These are phyloP conservation scores for Xylota sylvarum DNA, from an alignment of 2,888 invertebrate genomes.

Conservation along the genomic window DNA sequence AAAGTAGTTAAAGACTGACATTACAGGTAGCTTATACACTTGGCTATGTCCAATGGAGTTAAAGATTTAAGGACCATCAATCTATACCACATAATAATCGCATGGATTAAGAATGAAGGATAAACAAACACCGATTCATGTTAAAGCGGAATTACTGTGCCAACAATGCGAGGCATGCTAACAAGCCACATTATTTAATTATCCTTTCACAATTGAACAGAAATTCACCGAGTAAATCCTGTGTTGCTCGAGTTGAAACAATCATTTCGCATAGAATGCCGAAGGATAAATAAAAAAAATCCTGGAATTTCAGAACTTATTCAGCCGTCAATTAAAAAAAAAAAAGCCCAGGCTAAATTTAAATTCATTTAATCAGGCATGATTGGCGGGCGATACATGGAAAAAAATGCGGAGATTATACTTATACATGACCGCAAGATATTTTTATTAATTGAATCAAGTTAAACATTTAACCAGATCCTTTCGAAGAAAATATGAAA, in stretches of 20 bases:
- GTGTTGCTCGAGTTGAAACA: background rate
- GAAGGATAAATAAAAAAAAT: background rate
- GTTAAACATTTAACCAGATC: background rate
- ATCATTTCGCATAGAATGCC: background rate
- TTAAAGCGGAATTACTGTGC: background rate
- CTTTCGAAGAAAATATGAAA: no score
- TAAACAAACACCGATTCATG: background rate
- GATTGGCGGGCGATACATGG: background rate
- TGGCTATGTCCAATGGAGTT: conserved; percentile 3
- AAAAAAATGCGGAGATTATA: background rate
- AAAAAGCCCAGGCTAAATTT: background rate
- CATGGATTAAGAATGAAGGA: background rate
- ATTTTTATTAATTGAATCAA: background rate
- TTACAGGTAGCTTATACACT: conserved; percentile 50
- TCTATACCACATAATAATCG: background rate
- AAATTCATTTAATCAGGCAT: background rate
- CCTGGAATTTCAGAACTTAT: background rate
- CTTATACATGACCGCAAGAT: background rate
- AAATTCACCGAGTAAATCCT: background rate
- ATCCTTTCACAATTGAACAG: background rate
- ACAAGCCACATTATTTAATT: conserved; percentile 16
- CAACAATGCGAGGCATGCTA: conserved; percentile 5
- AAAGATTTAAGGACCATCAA: background rate
- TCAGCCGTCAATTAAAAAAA: background rate
- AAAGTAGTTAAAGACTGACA: conserved; percentile 44